A percentile compares a stretch with the other conserved stretches of the same genome.
These are phyloP conservation scores for Zaprionus ornatus DNA, from an alignment of 1,140 invertebrate genomes.

Conservation along the genomic window DNA sequence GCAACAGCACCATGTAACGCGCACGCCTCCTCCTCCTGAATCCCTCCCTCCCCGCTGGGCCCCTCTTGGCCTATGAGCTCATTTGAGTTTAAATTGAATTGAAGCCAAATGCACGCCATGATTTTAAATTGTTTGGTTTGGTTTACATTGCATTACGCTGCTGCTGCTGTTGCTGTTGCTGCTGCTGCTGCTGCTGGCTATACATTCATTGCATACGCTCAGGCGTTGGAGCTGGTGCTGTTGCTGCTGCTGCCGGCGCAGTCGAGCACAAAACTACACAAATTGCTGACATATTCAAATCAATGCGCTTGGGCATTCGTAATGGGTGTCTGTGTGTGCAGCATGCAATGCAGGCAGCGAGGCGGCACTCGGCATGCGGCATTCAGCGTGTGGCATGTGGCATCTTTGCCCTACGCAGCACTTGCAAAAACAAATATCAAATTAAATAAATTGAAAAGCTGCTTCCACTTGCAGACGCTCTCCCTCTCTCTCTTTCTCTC, in stretches of 20 bases:
- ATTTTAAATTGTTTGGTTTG: slow-evolving; percentile 82
- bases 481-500: not conserved
- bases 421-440: slow-evolving; percentile 70
- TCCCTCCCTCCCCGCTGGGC: not conserved
- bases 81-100: slow-evolving; percentile 80
- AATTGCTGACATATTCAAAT: slow-evolving; percentile 82
- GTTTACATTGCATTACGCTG: slow-evolving; percentile 79
- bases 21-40: not conserved
- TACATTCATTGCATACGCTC: slow-evolving; percentile 30
- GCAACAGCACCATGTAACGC: slow-evolving; percentile 5
- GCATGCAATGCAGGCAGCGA: slow-evolving; percentile 1
- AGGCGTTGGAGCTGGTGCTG: slow-evolving; percentile 11
- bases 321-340: slow-evolving; percentile 29
- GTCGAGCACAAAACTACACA: slow-evolving; percentile 79
- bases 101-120: slow-evolving; percentile 80
- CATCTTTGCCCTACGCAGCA: slow-evolving; percentile 48
- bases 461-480: not conserved
- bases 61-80: slow-evolving; percentile 56
- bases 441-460: slow-evolving; percentile 71
- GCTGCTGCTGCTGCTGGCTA: not conserved
- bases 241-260: slow-evolving; percentile 31
- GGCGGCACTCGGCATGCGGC: not conserved
- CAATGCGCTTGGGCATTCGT: slow-evolving; percentile 63
- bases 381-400: slow-evolving; percentile 26
- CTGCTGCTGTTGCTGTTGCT: not conserved